Percentiles rank a stretch among this genome's conserved stretches.
Evolutionary conservation across 2,888 invertebrate genomes (phyloP).

Genomic region (Machimus rusticus): DNA sequence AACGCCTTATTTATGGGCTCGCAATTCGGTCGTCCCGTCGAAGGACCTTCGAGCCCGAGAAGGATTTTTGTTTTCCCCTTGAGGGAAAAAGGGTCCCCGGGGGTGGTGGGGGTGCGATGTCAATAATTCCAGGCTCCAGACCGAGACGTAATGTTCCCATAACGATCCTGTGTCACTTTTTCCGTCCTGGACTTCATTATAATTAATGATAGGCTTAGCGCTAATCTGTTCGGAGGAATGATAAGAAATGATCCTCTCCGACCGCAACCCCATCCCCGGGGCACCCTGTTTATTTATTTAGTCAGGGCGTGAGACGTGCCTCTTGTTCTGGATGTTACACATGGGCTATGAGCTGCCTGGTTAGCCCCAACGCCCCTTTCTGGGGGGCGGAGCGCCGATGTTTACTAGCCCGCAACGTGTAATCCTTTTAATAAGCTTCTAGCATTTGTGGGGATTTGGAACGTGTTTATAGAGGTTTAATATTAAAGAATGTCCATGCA

Average conservation of each 20-base stretch:
- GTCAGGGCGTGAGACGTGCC: neutral
- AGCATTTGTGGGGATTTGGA: constrained; percentile 16
- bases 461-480: constrained; percentile 15
- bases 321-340: neutral
- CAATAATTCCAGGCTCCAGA: constrained; percentile 16
- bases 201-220: constrained; percentile 47
- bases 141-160: neutral
- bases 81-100: neutral
- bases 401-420: constrained; percentile 1
- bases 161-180: neutral
- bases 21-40: neutral
- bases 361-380: neutral
- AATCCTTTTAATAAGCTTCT: constrained; percentile 28
- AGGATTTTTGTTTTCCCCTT: neutral
- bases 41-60: neutral
- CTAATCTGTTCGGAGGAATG: constrained; percentile 45
- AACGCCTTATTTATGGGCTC: neutral
- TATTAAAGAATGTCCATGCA: neutral
- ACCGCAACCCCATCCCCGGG: neutral
- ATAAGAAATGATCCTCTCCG: constrained; percentile 44
- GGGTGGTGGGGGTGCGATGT: neutral
- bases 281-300: neutral
- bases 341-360: neutral
- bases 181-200: constrained; percentile 41
- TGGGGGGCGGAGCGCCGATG: neutral